Evolutionary conservation across 2,113 vertebrate species (phyloP), one percentile per base, ranked within the genome.

Genomic region (Amblyopsis rosae): DNA sequence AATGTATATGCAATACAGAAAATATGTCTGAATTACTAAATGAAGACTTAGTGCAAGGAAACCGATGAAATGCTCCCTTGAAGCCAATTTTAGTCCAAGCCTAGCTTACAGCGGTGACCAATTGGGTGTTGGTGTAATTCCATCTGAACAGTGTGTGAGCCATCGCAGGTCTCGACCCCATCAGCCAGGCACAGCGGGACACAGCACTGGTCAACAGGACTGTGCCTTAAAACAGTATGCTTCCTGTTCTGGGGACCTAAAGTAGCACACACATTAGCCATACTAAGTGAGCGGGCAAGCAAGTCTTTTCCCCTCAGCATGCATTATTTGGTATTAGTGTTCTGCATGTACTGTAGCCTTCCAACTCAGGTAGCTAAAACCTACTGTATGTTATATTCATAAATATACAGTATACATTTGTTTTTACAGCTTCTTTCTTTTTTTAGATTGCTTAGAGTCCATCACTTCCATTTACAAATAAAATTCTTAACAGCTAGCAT

Each of bases 151-250:
- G 75, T 82, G 74, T 83, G 82, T 62, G 83, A 88, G 75, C 78
- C 74, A 62, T 78, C 62, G 73, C 76, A 79, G 83, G 84, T 80
- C 79, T 54, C 70, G 87, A 90, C 89, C 89, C 76, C 85, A 89
- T 89, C 85, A 87, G 78, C 79, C 67, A 62, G 70, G 49, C 84
- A 71, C 86, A 83, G 85, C 72, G 67, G 76, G 85, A 82, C 62
- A 70, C 69, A 73, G 50, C 5, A 10, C 73, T 65, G 81, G 79
- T 86, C 88, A 86, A 75, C 65, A 60, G 60, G 65, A 77, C 72
- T 73, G 75, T 58, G 69, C 81, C 75, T 74, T 83, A 77, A 82
- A 90, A 82, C 73, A n/a, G 71, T 79, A 75, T 4, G 68, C 75
- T 69, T 79, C 1, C 32, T 77, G 80, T 81, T 79, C 62, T 59